phyloP scores from a whole-genome alignment of 2,888 invertebrate genomes.

The Ectropis crepuscularia region DNA sequence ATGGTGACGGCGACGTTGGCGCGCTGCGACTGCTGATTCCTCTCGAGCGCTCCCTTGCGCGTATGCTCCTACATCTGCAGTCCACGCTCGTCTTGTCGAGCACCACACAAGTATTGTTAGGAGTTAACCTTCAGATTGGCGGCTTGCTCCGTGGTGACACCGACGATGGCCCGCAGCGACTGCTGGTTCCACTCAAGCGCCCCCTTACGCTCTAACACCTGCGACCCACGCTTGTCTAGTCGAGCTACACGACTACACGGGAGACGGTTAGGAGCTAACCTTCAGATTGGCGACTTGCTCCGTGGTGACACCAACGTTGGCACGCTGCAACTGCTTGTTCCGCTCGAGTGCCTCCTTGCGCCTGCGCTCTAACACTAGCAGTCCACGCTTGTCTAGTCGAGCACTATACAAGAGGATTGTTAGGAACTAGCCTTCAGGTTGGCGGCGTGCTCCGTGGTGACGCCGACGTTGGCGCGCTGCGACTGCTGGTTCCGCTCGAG shows the following conservation, averaged over 20 bases:
- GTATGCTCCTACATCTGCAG: slow-evolving; percentile 86
- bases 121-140: slow-evolving; percentile 79
- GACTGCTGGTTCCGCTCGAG: slow-evolving; percentile 50
- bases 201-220: too few relatives aligned
- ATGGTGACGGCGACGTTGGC: slow-evolving; percentile 83
- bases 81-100: slow-evolving; percentile 84
- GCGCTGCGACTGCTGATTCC: too few relatives aligned
- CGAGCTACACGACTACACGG: too few relatives aligned
- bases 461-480: slow-evolving; percentile 74
- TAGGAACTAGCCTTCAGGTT: slow-evolving; percentile 72
- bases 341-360: too few relatives aligned
- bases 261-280: slow-evolving; percentile 51
- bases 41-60: slow-evolving; percentile 82
- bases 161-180: slow-evolving; percentile 66
- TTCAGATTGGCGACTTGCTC: slow-evolving; percentile 83
- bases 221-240: too few relatives aligned
- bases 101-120: too few relatives aligned
- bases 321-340: too few relatives aligned
- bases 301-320: slow-evolving; percentile 84
- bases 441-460: slow-evolving; percentile 82
- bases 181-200: too few relatives aligned
- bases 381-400: too few relatives aligned
- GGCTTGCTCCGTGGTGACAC: slow-evolving; percentile 82
- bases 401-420: too few relatives aligned
- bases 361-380: too few relatives aligned